Evolutionary conservation across 2,797 vertebrate species (phyloP).

Genomic region (Darevskia mixta): DNA sequence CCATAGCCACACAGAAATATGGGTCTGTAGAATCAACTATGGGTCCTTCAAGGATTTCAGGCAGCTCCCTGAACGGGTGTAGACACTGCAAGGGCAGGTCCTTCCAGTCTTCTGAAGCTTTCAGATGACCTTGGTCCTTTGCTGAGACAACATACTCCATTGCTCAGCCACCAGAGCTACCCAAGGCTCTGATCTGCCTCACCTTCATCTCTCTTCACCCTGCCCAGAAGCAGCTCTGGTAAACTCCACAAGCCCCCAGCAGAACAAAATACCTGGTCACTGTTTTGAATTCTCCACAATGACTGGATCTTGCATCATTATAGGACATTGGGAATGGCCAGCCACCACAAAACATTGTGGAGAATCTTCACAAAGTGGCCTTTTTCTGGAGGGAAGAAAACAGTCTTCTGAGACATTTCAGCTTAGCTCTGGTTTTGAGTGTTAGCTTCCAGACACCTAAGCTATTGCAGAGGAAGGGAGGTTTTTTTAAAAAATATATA

Average conservation of each 20-base stretch:
- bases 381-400: no score
- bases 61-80: no score
- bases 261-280: not conserved
- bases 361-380: no score
- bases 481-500: no score
- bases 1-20: no score
- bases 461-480: not conserved
- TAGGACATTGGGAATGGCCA: not conserved
- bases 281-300: not conserved
- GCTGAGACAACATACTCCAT: not conserved
- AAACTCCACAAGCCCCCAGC: not conserved
- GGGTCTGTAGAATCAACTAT: no score
- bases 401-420: no score
- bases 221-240: not conserved
- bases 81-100: no score
- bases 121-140: not conserved
- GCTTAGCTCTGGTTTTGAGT: no score
- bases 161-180: not conserved
- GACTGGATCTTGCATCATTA: not conserved
- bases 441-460: not conserved
- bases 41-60: no score
- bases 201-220: not conserved
- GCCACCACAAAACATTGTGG: not conserved
- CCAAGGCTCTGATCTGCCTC: not conserved
- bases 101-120: no score